These are phyloP conservation scores for Desmodus rotundus DNA, from an alignment of 2,113 vertebrate species.

Conservation along the genomic window DNA sequence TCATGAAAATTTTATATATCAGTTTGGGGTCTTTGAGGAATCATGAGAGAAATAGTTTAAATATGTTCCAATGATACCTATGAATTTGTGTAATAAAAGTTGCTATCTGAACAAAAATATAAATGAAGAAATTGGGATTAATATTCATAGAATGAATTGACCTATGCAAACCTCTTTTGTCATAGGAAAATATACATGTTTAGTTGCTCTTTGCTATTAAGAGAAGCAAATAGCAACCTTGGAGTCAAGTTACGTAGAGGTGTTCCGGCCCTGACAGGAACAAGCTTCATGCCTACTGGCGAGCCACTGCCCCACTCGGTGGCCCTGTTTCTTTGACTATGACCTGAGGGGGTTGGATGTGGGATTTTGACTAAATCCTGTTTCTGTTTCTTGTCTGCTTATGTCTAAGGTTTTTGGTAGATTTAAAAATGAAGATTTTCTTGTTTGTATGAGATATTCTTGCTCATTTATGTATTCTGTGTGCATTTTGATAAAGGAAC, in stretches of 20 bases:
- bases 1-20: background rate
- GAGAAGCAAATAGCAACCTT: background rate
- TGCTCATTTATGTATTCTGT: background rate
- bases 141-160: background rate
- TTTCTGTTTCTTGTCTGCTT: background rate
- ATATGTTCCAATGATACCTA: background rate
- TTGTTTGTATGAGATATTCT: background rate
- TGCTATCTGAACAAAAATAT: background rate
- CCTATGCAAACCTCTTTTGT: background rate
- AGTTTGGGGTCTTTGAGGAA: background rate
- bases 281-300: background rate
- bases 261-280: background rate
- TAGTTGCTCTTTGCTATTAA: background rate
- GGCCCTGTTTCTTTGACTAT: background rate
- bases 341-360: background rate
- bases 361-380: background rate
- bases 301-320: background rate
- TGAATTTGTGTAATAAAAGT: background rate
- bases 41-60: conserved; percentile 14
- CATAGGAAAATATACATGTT: background rate
- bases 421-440: background rate
- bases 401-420: background rate
- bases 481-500: background rate
- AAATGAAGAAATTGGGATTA: background rate
- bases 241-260: background rate